Evolutionary conservation across 1,140 invertebrate species (phyloP).

Genomic region (Phthorimaea operculella): DNA sequence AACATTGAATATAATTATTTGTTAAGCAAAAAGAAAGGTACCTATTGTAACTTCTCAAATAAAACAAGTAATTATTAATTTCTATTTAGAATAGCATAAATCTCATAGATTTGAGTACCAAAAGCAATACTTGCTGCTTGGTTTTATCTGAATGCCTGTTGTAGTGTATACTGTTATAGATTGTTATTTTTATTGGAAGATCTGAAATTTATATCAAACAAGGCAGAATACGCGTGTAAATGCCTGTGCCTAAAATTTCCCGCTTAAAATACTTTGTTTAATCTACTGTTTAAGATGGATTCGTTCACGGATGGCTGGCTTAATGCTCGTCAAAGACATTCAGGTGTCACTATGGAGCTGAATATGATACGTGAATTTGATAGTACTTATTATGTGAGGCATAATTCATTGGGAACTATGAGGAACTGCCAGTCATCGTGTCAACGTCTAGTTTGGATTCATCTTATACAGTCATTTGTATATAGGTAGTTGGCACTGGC

Average conservation of each 20-base stretch:
- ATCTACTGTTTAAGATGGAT: neutral
- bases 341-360: neutral
- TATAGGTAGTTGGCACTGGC: too few relatives aligned
- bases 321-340: neutral
- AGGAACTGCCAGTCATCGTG: too few relatives aligned
- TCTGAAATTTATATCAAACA: neutral
- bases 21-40: neutral
- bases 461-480: too few relatives aligned
- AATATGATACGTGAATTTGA: neutral
- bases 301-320: neutral
- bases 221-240: neutral
- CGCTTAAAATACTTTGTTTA: neutral
- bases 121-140: neutral
- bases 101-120: neutral
- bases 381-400: conserved; percentile 18
- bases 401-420: conserved; percentile 8
- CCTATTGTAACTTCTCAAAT: neutral
- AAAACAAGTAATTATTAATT: neutral
- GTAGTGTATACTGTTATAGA: neutral
- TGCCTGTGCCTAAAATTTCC: neutral
- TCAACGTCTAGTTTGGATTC: too few relatives aligned
- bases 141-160: neutral
- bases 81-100: neutral
- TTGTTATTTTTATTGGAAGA: neutral
- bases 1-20: neutral